Evolutionary conservation across 1,140 invertebrate genomes (phyloP).

Genomic region (Drosophila pseudoobscura): DNA sequence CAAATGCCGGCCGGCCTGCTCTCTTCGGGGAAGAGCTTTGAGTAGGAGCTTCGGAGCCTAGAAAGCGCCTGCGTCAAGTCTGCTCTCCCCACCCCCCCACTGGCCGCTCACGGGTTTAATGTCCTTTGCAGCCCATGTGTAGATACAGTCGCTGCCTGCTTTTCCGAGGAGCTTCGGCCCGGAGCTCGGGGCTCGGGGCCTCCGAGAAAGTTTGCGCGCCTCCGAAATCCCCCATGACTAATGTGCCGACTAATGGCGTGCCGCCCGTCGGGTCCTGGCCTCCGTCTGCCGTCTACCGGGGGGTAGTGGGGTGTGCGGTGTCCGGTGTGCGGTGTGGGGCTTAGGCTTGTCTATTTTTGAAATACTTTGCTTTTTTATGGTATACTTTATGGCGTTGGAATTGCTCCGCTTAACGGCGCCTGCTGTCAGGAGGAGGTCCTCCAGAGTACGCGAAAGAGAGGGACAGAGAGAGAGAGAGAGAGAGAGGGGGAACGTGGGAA

Average conservation of each 20-base stretch:
- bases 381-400: constrained; percentile 78
- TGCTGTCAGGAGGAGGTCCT: constrained; percentile 4
- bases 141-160: constrained; percentile 62
- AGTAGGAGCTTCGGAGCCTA: constrained; percentile 37
- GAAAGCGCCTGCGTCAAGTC: constrained; percentile 46
- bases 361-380: constrained; percentile 70
- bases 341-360: constrained; percentile 60
- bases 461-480: constrained; percentile 1
- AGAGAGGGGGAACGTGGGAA: neutral
- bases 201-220: constrained; percentile 63
- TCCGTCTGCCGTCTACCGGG: too few relatives aligned
- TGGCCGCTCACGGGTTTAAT: constrained; percentile 67
- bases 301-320: neutral
- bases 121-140: constrained; percentile 72
- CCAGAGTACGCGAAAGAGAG: neutral
- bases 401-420: constrained; percentile 63
- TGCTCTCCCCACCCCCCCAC: constrained; percentile 14
- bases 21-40: constrained; percentile 50
- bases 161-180: constrained; percentile 37
- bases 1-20: constrained; percentile 58
- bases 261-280: constrained; percentile 27
- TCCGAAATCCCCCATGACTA: constrained; percentile 66
- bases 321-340: constrained; percentile 3
- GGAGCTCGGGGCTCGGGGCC: constrained; percentile 25
- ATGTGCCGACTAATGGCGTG: constrained; percentile 74